A percentile compares a stretch with the other conserved stretches of the same genome.
Evolutionary conservation across 2,113 vertebrate species (phyloP).

Genomic region (Triplophysa rosa): DNA sequence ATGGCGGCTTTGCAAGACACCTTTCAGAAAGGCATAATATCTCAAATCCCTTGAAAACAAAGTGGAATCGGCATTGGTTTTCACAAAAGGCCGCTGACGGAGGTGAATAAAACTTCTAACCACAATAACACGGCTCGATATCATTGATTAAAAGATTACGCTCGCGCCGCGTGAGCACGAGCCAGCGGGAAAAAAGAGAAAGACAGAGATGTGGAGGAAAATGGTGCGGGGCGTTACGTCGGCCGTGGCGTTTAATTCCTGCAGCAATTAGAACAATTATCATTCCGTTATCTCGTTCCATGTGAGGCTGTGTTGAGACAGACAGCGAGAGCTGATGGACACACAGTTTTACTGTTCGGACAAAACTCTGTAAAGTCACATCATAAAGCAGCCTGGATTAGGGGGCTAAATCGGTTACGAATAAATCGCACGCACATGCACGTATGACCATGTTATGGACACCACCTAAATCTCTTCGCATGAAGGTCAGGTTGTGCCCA

Average conservation of each 20-base stretch:
- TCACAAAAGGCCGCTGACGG: conserved; percentile 12
- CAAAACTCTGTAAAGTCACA: conserved; percentile 1
- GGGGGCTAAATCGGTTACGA: conserved; percentile 7
- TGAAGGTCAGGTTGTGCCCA: background rate
- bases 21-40: conserved; percentile 24
- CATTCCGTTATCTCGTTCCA: conserved; percentile 1
- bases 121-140: conserved; percentile 49
- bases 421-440: background rate
- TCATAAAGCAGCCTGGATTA: conserved; percentile 25
- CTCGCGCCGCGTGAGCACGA: background rate
- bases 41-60: conserved; percentile 24
- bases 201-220: background rate
- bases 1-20: conserved; percentile 5
- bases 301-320: conserved; percentile 7
- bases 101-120: conserved; percentile 35
- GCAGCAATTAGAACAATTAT: conserved; percentile 44
- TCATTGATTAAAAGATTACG: conserved; percentile 70
- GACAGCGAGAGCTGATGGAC: background rate
- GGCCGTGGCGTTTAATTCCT: conserved; percentile 32
- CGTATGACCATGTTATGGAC: conserved; percentile 6
- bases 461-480: background rate
- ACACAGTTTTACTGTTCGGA: background rate
- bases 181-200: background rate
- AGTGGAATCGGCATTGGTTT: conserved; percentile 13
- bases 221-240: background rate